Evolutionary conservation across 2,888 invertebrate species (phyloP).

Genomic region (Meta bourneti): DNA sequence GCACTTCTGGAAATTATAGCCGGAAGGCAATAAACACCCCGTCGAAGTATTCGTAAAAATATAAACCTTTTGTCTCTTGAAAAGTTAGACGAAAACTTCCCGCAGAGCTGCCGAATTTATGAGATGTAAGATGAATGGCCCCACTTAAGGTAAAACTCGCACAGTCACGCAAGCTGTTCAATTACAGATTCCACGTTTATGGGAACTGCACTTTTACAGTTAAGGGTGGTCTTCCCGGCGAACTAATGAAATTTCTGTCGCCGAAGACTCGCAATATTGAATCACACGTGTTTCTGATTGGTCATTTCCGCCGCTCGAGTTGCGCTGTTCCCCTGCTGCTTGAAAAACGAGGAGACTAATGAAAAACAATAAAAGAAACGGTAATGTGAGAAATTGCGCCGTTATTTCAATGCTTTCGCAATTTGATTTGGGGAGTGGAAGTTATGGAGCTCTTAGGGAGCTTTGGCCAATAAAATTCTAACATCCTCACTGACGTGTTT

Average conservation of each 20-base stretch:
- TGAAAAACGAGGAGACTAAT: neutral
- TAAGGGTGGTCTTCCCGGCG: neutral
- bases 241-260: constrained; percentile 1
- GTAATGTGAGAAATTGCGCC: neutral
- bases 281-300: neutral
- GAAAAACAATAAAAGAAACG: neutral
- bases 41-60: neutral
- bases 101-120: neutral
- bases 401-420: neutral
- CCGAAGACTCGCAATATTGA: neutral
- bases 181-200: neutral
- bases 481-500: neutral
- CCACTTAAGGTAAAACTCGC: neutral
- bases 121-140: neutral
- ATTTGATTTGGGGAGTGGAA: neutral
- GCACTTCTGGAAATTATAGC: neutral
- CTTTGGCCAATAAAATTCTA: neutral
- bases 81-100: neutral
- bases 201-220: neutral
- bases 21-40: neutral
- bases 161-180: neutral
- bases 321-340: neutral
- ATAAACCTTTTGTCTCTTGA: neutral
- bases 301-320: neutral
- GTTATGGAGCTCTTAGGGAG: neutral